Percentiles rank a stretch among this genome's conserved stretches.
phyloP scores from a whole-genome alignment of 2,797 vertebrate genomes.

The Enteromius mattozi region DNA sequence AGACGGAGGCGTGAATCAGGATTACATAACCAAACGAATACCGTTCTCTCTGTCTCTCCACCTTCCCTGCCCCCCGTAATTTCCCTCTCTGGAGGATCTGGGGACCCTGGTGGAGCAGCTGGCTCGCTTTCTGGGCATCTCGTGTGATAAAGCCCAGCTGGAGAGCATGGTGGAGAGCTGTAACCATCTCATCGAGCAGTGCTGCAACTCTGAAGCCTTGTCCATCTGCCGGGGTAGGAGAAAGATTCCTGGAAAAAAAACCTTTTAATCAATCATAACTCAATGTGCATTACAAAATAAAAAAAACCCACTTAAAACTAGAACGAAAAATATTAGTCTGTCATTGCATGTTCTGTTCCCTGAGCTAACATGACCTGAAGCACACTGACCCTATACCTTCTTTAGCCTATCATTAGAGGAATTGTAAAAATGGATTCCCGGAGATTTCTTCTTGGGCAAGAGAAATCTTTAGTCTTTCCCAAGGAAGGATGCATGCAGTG shows the following conservation, averaged over 20 bases:
- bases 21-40: conserved; percentile 7
- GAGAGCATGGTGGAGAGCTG: conserved; percentile 93
- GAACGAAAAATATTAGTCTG: not conserved
- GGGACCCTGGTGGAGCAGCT: conserved; percentile 90
- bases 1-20: conserved; percentile 1
- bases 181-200: conserved; percentile 96
- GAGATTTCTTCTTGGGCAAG: not conserved
- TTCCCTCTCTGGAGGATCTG: conserved; percentile 81
- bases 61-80: not conserved
- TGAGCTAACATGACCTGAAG: not conserved
- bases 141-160: conserved; percentile 93
- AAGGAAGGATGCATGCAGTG: not conserved
- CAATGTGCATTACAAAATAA: not conserved
- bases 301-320: too few species aligned
- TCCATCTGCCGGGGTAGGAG: conserved; percentile 89
- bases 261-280: not conserved
- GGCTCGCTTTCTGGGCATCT: conserved; percentile 90
- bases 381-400: conserved; percentile 6
- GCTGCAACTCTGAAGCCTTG: conserved; percentile 92
- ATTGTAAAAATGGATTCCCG: conserved; percentile 2
- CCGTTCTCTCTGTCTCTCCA: not conserved
- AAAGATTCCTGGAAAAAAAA: not conserved
- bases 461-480: conserved; percentile 5
- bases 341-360: not conserved
- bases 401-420: not conserved